Evolutionary conservation across 2,888 invertebrate species (phyloP).

Genomic region (Spilosoma lubricipeda): DNA sequence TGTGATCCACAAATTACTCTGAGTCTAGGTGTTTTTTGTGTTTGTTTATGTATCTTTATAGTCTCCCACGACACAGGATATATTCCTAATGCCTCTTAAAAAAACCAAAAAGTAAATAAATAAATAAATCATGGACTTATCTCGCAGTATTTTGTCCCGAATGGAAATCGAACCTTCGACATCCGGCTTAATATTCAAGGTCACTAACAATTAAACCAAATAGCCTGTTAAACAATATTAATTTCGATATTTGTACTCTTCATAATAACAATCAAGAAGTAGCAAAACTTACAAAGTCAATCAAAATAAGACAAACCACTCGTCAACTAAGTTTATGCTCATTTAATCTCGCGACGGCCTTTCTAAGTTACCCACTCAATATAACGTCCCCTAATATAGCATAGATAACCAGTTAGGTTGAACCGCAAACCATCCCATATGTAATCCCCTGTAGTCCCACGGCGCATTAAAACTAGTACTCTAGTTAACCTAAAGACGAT

Average conservation of each 20-base stretch:
- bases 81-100: no score
- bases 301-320: not conserved
- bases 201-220: no score
- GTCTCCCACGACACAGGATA: no score
- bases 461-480: not conserved
- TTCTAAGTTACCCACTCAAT: not conserved
- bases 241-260: not conserved
- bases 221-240: not conserved
- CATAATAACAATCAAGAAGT: not conserved
- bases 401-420: not conserved
- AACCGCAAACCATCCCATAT: slow-evolving; percentile 1
- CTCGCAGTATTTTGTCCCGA: no score
- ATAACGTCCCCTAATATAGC: not conserved
- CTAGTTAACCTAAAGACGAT: not conserved
- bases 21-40: no score
- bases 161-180: no score
- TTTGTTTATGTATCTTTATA: no score
- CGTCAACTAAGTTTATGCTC: not conserved
- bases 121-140: no score
- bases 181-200: no score
- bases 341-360: not conserved
- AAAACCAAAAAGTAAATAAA: no score
- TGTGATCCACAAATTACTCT: no score
- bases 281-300: not conserved
- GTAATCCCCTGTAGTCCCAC: slow-evolving; percentile 1